A percentile compares a stretch with the other conserved stretches of the same genome.
Conservation (phyloP, 2,888 invertebrate species). For the Hylaea fasciaria region DNA sequence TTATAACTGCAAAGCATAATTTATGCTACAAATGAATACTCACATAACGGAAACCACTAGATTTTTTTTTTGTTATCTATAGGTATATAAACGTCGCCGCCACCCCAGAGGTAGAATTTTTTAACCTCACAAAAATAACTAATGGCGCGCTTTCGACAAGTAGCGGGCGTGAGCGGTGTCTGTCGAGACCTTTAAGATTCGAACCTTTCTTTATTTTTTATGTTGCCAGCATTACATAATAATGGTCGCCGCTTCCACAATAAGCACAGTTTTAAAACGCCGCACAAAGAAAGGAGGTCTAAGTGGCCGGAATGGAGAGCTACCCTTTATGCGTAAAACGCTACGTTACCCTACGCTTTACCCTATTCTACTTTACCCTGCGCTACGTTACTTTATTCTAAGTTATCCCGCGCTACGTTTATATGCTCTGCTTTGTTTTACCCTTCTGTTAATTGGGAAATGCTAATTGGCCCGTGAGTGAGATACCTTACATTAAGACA, state of each 20-base stretch:
- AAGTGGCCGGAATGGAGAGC: constrained; percentile 68
- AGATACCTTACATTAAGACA: constrained; percentile 55
- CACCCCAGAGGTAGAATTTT: too few relatives aligned
- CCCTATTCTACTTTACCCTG: not conserved
- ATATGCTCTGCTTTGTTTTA: too few relatives aligned
- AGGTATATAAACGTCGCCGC: too few relatives aligned
- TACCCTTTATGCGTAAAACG: constrained; percentile 65
- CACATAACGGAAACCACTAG: too few relatives aligned
- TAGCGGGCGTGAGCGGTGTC: too few relatives aligned
- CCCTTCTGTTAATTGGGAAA: constrained; percentile 68
- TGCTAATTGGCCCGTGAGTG: constrained; percentile 64
- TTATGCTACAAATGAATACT: too few relatives aligned
- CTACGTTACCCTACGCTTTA: constrained; percentile 22
- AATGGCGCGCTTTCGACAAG: too few relatives aligned
- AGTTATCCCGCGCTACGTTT: too few relatives aligned
- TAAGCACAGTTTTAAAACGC: constrained; percentile 60
- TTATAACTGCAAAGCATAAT: not conserved
- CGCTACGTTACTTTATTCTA: constrained; percentile 47
- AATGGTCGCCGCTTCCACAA: constrained; percentile 41
- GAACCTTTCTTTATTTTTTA: not conserved
- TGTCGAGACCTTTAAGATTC: not conserved
- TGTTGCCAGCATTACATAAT: not conserved
- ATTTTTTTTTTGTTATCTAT: too few relatives aligned
- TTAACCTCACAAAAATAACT: too few relatives aligned
- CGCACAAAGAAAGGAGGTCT: constrained; percentile 64